phyloP scores from a whole-genome alignment of 2,888 invertebrate species.

The Orthosia gracilis region DNA sequence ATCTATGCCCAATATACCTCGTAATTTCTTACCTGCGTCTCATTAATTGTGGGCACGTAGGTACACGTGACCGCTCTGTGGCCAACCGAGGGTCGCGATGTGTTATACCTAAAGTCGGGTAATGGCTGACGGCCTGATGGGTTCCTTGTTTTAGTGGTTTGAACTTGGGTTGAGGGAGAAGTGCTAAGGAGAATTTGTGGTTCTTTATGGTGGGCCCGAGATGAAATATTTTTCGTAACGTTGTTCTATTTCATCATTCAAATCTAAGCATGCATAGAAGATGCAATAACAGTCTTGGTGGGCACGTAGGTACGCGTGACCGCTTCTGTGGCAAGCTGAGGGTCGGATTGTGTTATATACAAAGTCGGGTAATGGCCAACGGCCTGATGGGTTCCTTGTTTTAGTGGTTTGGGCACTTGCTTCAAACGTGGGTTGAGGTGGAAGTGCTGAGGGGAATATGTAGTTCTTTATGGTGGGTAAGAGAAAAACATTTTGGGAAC shows the following conservation, averaged over 20 bases:
- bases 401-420: conserved; percentile 49
- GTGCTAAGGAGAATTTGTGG: conserved; percentile 16
- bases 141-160: conserved; percentile 58
- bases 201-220: background rate
- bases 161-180: conserved; percentile 26
- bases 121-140: conserved; percentile 62
- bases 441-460: conserved; percentile 20
- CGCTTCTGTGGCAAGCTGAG: conserved; percentile 59
- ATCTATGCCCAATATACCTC: conserved; percentile 66
- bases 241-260: background rate
- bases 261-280: background rate
- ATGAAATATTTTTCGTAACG: background rate
- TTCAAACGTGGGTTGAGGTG: conserved; percentile 25
- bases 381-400: conserved; percentile 56
- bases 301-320: too few relatives aligned
- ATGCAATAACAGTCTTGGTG: too few relatives aligned
- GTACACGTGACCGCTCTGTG: conserved; percentile 74
- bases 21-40: conserved; percentile 83
- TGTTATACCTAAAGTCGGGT: conserved; percentile 67
- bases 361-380: conserved; percentile 60
- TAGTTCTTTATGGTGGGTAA: background rate
- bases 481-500: background rate
- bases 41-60: conserved; percentile 87
- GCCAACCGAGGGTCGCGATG: conserved; percentile 66
- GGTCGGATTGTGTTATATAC: conserved; percentile 70